Evolutionary conservation across 2,113 vertebrate genomes (phyloP).

Genomic region (Columbina picui): DNA sequence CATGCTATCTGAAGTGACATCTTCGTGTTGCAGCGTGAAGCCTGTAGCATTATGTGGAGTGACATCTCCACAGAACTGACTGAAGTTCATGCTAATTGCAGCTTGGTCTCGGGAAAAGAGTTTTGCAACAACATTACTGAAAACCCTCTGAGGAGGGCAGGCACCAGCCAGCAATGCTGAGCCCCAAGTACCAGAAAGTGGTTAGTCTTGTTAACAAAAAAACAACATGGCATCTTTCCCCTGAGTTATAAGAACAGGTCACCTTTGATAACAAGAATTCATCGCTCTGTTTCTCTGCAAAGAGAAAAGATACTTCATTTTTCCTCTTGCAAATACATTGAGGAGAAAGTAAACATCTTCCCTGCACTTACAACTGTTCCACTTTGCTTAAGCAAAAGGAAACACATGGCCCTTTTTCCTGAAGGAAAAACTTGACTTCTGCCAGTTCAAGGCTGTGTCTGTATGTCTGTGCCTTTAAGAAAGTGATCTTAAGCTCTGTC

Average conservation of each 20-base stretch:
- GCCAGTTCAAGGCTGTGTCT: not conserved
- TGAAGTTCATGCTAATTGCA: slow-evolving; percentile 41
- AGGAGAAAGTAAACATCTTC: not conserved
- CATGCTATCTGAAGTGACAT: slow-evolving; percentile 43
- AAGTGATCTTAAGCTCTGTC: not conserved
- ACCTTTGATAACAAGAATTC: not conserved
- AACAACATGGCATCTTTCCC: not conserved
- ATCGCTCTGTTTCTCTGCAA: not conserved
- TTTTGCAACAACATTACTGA: not conserved
- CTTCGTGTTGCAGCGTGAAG: slow-evolving; percentile 24
- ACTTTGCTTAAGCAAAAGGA: not conserved
- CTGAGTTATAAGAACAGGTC: not conserved
- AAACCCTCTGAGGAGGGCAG: slow-evolving; percentile 7
- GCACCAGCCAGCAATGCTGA: not conserved
- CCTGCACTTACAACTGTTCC: not conserved
- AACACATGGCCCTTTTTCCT: accelerated
- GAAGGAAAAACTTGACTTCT: not conserved
- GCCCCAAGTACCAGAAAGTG: not conserved
- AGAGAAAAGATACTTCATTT: not conserved
- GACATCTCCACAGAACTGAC: slow-evolving; percentile 31
- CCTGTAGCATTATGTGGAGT: not conserved
- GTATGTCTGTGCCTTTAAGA: not conserved
- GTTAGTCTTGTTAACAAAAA: not conserved
- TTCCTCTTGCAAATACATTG: not conserved
- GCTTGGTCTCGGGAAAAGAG: not conserved